phyloP scores from a whole-genome alignment of 2,113 vertebrate species.

The Polypterus bichir region DNA sequence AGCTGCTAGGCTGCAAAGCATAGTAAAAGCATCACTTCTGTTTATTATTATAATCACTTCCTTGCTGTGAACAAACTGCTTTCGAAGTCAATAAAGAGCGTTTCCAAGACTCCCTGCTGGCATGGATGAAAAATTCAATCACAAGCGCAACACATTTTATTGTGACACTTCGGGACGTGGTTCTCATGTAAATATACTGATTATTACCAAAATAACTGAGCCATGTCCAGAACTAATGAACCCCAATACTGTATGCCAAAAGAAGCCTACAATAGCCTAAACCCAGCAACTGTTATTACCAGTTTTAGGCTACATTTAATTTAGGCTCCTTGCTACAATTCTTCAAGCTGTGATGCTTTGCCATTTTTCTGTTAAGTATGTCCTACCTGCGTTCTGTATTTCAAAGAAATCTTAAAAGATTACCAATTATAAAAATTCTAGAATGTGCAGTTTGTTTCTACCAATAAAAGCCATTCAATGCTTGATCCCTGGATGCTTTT shows the following conservation, averaged over 20 bases:
- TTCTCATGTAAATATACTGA: neutral
- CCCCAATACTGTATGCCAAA: too few species aligned
- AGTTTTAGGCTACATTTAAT: neutral
- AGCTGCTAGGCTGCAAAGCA: too few species aligned
- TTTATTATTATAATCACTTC: conserved; percentile 3
- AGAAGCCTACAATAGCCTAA: too few species aligned
- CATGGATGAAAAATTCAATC: conserved; percentile 1
- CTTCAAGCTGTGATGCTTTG: too few species aligned
- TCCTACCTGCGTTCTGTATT: neutral
- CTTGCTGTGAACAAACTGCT: conserved; percentile 1
- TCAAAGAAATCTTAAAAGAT: neutral
- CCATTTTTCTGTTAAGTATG: neutral
- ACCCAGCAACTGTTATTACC: neutral
- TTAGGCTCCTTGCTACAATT: too few species aligned
- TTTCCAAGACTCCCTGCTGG: conserved; percentile 8
- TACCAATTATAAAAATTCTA: neutral
- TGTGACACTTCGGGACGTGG: conserved; percentile 1
- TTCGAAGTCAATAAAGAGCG: conserved; percentile 1
- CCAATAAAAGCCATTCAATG: neutral
- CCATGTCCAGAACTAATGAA: neutral
- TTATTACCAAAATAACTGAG: neutral
- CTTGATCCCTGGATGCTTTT: neutral
- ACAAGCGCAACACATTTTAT: neutral
- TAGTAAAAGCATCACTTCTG: neutral
- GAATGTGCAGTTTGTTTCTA: neutral